Evolutionary conservation across 2,797 vertebrate genomes (phyloP).

Genomic region (Amblyopsis hoosieri): DNA sequence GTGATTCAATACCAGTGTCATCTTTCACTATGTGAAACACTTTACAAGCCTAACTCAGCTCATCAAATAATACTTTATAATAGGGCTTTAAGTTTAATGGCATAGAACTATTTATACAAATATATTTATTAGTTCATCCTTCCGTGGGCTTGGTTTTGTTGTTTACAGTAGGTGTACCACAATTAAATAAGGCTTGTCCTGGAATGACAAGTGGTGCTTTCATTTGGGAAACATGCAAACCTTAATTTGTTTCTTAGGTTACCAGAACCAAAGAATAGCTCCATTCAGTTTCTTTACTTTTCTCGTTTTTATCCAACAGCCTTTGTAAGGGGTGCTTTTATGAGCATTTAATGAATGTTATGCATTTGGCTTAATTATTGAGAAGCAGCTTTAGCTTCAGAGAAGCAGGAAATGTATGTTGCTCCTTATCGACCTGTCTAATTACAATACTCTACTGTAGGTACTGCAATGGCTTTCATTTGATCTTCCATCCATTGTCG

Average conservation of each 20-base stretch:
- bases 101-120: conserved; percentile 11
- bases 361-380: conserved; percentile 62
- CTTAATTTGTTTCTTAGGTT: conserved; percentile 40
- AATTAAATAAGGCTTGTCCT: conserved; percentile 37
- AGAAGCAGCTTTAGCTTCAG: conserved; percentile 56
- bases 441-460: conserved; percentile 31
- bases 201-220: conserved; percentile 54
- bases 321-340: conserved; percentile 49
- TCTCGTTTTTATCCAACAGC: conserved; percentile 19
- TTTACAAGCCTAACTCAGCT: too few species aligned
- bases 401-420: conserved; percentile 42
- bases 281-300: conserved; percentile 27
- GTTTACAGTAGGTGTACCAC: conserved; percentile 58
- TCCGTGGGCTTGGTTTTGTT: conserved; percentile 25
- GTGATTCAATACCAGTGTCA: too few species aligned
- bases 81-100: neutral
- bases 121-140: conserved; percentile 10
- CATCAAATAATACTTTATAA: too few species aligned
- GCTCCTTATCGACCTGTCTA: conserved; percentile 59
- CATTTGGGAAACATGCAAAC: conserved; percentile 45
- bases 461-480: conserved; percentile 51
- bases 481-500: conserved; percentile 35
- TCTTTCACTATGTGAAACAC: too few species aligned
- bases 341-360: conserved; percentile 55
- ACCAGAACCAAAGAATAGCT: conserved; percentile 40